Conservation (phyloP, 2,797 vertebrate genomes). For the Mus spretus region DNA sequence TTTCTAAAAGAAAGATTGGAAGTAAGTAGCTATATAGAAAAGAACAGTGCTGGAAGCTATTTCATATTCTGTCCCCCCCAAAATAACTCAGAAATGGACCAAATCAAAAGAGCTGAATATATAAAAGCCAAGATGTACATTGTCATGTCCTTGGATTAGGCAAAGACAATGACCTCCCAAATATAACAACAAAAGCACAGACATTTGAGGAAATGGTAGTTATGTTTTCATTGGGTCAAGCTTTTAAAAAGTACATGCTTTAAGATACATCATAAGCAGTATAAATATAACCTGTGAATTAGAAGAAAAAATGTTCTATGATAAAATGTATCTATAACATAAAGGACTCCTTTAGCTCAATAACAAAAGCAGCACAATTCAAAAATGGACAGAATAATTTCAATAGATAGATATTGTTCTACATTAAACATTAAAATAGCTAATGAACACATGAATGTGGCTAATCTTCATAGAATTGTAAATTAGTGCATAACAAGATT, state of each 20-base stretch:
- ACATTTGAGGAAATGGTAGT: not conserved
- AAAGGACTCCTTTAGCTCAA: not conserved
- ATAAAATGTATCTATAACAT: not conserved
- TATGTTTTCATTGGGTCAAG: not conserved
- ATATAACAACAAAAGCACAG: not conserved
- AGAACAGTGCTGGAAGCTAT: not conserved
- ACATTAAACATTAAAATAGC: not conserved
- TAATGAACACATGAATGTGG: not conserved
- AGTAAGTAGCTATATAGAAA: not conserved
- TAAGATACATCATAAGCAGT: not conserved
- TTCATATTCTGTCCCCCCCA: not conserved
- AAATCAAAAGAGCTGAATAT: not conserved
- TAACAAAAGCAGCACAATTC: conserved; percentile 21
- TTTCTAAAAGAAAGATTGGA: not conserved
- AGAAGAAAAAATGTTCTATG: not conserved
- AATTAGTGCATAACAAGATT: not conserved
- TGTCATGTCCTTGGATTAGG: not conserved
- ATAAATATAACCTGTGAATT: not conserved
- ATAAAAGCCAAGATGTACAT: not conserved
- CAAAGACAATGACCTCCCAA: not conserved
- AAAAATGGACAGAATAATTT: not conserved
- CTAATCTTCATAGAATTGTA: conserved; percentile 8
- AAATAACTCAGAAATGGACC: not conserved
- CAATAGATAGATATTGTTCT: not conserved
- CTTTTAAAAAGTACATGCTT: not conserved